Evolutionary conservation across 2,888 invertebrate genomes (phyloP), one percentile per base, ranked within the genome.

Genomic region (Drosophila fungiperda): DNA sequence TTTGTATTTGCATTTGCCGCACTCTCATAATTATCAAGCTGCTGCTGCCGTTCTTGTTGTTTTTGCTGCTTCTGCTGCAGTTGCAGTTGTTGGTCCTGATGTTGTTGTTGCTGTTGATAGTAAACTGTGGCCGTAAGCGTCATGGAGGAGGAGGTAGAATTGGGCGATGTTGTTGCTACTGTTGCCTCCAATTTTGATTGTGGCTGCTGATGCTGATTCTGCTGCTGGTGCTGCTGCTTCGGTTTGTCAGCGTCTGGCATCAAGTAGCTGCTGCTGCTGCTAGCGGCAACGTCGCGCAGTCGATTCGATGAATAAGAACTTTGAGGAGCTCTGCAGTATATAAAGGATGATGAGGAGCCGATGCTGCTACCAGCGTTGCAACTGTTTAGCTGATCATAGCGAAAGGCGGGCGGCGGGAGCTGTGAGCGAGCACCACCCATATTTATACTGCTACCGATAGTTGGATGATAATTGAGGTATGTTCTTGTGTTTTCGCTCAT

Each of bases 271-370:
- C 17, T 65, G 59, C 20, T 74, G 36, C 29, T 33, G 54, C 38
- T 55, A 59, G 64, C 61, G 29, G 53, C 60, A 50, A 77, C 66
- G 61, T 87, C 79, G 7, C 84, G 78, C 76, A 82, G 50, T 6
- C 87, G 90, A 70, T 87, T 87, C 71, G 87, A 87, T 48, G 87
- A 87, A 57, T 87, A 87, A 53, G 87, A 87, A 58, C 87, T 87
- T 58, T 87, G 87, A 12, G 87, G 87, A 42, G 87, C 89, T 66
- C 82, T 71, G 53, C 68, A 87, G 57, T 83, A 87, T 33, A 82
- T 67, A 54, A 69, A 83, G 65, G 77, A 78, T 38, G 64, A 72
- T 48, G 67, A 38, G 59, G 65, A 53, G 49, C 57, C 42, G 23
- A 52, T 65, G 42, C 50, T 73, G 26, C n/a, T 58, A 50, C 20